Evolutionary conservation across 2,113 vertebrate genomes (phyloP), one percentile per base, ranked within the genome.

Genomic region (Prolemur simus): DNA sequence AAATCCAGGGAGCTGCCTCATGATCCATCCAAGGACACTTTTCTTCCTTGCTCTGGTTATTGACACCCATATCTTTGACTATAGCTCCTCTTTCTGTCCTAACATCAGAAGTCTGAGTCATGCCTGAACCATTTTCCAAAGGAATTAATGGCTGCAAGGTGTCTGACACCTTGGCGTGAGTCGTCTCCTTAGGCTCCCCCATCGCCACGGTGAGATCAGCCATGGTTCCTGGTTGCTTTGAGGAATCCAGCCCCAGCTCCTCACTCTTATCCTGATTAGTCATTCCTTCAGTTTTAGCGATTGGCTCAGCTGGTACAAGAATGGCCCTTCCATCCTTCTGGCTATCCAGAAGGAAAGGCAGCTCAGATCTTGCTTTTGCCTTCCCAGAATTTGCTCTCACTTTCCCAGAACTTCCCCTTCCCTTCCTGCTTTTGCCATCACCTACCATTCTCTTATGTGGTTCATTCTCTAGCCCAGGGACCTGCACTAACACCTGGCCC

Each of bases 381-480:
- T 68, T 98, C n/a, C 83, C 96, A 25, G 94, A 98, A 71, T 82
- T 23, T 15, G 52, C 96, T 18, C 98, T 98, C 8, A 94, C 77
- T 66, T 94, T 97, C 39, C 96, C 95, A 87, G 93, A 52, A 78
- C 89, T 58, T 60, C 81, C 92, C 66, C 58, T 96, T 32, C 95
- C 96, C 52, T 77, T 99, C 25, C 77, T 98, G 83, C 82, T 97
- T 77, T 96, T 98, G 11, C 98, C 95, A 13, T 98, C 97, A 0
- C 96, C 96, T 0, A 85, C 87, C 34, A 94, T 91, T 45, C 97
- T 98, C 56, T 97, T 98, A 0, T 97, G 74, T 0, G 93, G 96
- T 3, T 98, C 98, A 13, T n/a, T 73, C 58, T 32, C 68, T 32
- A 76, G 66, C n/a, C 85, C 49, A 7, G 98, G 54, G 0, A 32